Percentiles rank a stretch among this genome's conserved stretches.
phyloP scores from a whole-genome alignment of 2,113 vertebrate species.

The Prolemur simus region DNA sequence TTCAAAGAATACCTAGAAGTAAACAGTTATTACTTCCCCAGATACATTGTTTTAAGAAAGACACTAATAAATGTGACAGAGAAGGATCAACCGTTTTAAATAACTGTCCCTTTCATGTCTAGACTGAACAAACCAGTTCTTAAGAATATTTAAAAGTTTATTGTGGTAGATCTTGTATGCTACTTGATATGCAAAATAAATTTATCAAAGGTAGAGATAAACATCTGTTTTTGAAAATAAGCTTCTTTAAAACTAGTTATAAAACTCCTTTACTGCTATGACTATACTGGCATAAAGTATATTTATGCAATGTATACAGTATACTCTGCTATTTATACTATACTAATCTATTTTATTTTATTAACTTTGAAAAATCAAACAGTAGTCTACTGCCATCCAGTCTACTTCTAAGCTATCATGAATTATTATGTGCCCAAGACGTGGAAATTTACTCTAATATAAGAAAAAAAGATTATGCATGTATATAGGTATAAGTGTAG shows the following conservation, averaged over 20 bases:
- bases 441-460: background rate
- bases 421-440: background rate
- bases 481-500: background rate
- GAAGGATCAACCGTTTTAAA: background rate
- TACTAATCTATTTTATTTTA: background rate
- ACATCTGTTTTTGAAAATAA: slow-evolving; percentile 37
- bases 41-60: background rate
- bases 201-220: background rate
- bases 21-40: background rate
- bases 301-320: background rate
- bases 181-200: background rate
- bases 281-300: background rate
- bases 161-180: background rate
- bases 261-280: background rate
- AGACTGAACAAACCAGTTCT: background rate
- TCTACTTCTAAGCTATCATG: background rate
- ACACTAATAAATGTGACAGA: background rate
- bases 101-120: background rate
- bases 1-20: background rate
- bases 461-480: background rate
- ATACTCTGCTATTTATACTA: background rate
- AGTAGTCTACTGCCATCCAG: background rate
- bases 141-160: background rate
- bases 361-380: background rate
- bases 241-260: background rate